Evolutionary conservation across 2,888 invertebrate species (phyloP).

Genomic region (Slavum lentiscoides): DNA sequence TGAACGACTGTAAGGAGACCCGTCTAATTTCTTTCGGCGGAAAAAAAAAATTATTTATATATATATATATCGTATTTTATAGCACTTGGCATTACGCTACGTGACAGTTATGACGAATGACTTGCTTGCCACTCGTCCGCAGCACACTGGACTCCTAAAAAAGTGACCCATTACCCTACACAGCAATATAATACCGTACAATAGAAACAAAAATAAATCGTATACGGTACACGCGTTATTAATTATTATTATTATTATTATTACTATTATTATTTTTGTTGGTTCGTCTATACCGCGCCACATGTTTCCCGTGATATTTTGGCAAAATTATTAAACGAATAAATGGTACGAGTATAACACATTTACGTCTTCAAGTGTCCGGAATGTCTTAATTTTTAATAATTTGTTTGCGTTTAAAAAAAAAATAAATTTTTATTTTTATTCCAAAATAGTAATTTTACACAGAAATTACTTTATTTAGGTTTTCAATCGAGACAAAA

Average conservation of each 20-base stretch:
- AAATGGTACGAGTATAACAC: too few relatives aligned
- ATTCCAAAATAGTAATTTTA: too few relatives aligned
- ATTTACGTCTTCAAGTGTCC: too few relatives aligned
- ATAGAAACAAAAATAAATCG: slow-evolving; percentile 17
- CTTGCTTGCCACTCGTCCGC: slow-evolving; percentile 26
- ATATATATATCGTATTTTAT: slow-evolving; percentile 22
- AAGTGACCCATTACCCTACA: slow-evolving; percentile 45
- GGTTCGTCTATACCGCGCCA: too few relatives aligned
- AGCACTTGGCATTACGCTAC: slow-evolving; percentile 12
- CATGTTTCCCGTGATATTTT: too few relatives aligned
- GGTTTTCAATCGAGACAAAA: too few relatives aligned
- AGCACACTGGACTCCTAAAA: slow-evolving; percentile 4
- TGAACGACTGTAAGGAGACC: slow-evolving; percentile 6
- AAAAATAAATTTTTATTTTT: too few relatives aligned
- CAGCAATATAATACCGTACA: neutral
- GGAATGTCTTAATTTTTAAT: too few relatives aligned
- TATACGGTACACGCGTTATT: neutral
- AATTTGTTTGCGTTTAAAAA: too few relatives aligned
- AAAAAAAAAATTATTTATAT: neutral
- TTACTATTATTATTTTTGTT: neutral
- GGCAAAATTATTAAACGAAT: too few relatives aligned
- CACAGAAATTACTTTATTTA: too few relatives aligned
- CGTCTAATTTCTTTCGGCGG: neutral
- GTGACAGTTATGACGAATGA: slow-evolving; percentile 50
- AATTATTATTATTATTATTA: neutral